phyloP scores from a whole-genome alignment of 1,140 invertebrate genomes.

The Dreissena polymorpha region DNA sequence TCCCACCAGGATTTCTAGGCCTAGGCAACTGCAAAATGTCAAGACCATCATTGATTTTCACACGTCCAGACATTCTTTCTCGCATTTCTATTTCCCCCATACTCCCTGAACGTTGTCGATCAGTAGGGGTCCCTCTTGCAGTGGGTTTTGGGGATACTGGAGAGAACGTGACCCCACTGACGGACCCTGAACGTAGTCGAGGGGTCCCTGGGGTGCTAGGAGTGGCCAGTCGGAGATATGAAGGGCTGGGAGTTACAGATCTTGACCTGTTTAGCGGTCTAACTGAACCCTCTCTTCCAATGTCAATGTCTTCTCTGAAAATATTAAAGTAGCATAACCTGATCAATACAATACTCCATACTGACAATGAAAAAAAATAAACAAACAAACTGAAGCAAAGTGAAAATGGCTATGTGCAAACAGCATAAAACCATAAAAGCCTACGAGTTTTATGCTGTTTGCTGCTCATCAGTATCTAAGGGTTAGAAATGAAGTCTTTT shows the following conservation, averaged over 20 bases:
- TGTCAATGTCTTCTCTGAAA: not conserved
- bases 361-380: not conserved
- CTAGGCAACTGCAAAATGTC: constrained; percentile 48
- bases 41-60: constrained; percentile 40
- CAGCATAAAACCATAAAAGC: no score
- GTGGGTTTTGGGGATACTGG: constrained; percentile 34
- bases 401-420: no score
- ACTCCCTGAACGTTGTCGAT: constrained; percentile 41
- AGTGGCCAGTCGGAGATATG: constrained; percentile 17
- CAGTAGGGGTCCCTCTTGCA: constrained; percentile 22
- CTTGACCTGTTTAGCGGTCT: constrained; percentile 7
- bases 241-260: constrained; percentile 45
- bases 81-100: constrained; percentile 52
- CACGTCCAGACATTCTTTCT: constrained; percentile 32
- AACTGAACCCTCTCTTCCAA: constrained; percentile 5
- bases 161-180: constrained; percentile 40
- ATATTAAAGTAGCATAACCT: not conserved
- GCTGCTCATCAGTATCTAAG: no score
- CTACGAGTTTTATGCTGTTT: no score
- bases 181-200: constrained; percentile 41
- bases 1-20: constrained; percentile 49
- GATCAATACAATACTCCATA: not conserved
- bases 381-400: no score
- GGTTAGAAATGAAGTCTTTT: no score
- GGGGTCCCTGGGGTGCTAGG: constrained; percentile 50